phyloP scores from a whole-genome alignment of 2,113 vertebrate species.

The Proterorhinus semilunaris region DNA sequence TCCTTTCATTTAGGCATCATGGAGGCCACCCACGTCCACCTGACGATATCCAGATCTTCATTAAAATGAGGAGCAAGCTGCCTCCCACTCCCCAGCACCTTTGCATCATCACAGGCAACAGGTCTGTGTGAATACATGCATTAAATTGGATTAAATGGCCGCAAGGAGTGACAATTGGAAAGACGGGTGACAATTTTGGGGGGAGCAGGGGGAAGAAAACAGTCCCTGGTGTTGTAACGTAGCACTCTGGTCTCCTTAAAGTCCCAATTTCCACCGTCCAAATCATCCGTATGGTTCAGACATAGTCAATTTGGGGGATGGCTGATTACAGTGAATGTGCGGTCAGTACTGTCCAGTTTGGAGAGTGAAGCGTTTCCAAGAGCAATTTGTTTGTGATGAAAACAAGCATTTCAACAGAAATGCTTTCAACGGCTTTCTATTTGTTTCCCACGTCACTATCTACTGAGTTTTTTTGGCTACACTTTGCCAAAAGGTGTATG shows the following conservation, averaged over 20 bases:
- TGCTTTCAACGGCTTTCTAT: constrained; percentile 16
- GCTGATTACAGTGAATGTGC: constrained; percentile 52
- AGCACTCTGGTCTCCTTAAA: constrained; percentile 63
- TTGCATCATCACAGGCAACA: constrained; percentile 55
- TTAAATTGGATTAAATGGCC: constrained; percentile 76
- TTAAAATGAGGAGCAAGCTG: constrained; percentile 62
- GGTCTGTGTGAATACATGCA: constrained; percentile 71
- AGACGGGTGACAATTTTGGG: constrained; percentile 55
- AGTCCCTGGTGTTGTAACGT: constrained; percentile 58
- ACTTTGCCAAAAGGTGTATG: not conserved
- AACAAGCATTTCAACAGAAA: constrained; percentile 35
- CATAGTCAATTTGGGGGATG: constrained; percentile 62
- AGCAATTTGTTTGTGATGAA: constrained; percentile 37
- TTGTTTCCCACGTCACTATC: constrained; percentile 17
- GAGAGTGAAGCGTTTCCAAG: constrained; percentile 21
- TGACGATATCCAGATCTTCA: constrained; percentile 60
- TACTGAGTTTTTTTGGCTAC: constrained; percentile 21
- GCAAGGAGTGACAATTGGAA: constrained; percentile 60
- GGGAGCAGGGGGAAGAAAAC: constrained; percentile 37
- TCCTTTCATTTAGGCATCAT: constrained; percentile 39
- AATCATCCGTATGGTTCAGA: constrained; percentile 65
- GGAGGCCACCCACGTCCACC: constrained; percentile 32
- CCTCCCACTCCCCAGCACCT: constrained; percentile 15
- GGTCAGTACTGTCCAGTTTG: constrained; percentile 40
- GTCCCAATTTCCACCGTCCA: constrained; percentile 59